Evolutionary conservation across 2,888 invertebrate species (phyloP).

Genomic region (Boloria euphrosyne): DNA sequence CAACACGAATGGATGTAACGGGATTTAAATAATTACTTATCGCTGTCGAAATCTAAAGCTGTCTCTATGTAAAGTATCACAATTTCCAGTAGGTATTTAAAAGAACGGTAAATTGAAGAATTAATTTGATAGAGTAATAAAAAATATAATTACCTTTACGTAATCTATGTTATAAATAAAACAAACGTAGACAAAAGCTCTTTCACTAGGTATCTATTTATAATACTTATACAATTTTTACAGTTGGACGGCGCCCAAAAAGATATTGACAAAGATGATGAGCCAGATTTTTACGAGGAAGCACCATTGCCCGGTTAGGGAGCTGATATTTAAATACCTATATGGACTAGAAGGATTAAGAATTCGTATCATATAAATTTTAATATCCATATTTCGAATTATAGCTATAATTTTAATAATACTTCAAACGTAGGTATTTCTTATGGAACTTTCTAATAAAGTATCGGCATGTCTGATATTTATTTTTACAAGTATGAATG

Average conservation of each 20-base stretch:
- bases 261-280: conserved; percentile 91
- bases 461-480: too few species aligned
- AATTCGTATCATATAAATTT: neutral
- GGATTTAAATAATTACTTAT: too few species aligned
- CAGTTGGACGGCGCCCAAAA: conserved; percentile 94
- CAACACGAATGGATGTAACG: too few species aligned
- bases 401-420: neutral
- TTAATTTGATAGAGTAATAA: too few species aligned
- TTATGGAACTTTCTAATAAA: neutral
- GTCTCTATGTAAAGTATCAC: too few species aligned
- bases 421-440: too few species aligned
- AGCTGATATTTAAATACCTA: neutral
- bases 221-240: conserved; percentile 28
- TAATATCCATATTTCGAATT: neutral
- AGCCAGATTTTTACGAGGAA: conserved; percentile 97
- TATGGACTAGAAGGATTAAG: neutral
- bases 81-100: too few species aligned
- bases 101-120: too few species aligned
- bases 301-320: conserved; percentile 90
- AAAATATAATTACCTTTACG: neutral
- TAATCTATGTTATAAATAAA: conserved; percentile 30
- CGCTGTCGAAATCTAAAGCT: too few species aligned
- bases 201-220: conserved; percentile 30
- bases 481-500: neutral
- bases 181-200: conserved; percentile 25